Percentiles rank a stretch among this genome's conserved stretches.
Conservation (phyloP, 2,797 vertebrate genomes). For the Microctenopoma stevenorrisi region DNA sequence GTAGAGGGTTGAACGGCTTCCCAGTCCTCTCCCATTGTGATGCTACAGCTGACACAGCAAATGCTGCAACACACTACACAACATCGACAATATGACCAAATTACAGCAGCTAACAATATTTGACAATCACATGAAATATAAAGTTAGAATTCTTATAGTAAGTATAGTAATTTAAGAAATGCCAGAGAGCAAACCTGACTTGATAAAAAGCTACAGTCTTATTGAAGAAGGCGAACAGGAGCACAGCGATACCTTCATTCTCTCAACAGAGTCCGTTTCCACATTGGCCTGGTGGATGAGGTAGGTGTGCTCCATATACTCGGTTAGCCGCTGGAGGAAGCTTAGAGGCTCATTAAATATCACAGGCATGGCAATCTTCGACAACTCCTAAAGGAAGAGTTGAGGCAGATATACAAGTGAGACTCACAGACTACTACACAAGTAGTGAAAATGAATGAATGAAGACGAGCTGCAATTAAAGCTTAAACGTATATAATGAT, state of each 20-base stretch:
- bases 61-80: constrained; percentile 93
- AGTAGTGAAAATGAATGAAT: not conserved
- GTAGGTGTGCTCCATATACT: constrained; percentile 99
- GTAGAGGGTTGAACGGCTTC: constrained; percentile 97
- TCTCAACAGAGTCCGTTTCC: constrained; percentile 87
- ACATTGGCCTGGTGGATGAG: constrained; percentile 96
- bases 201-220: not conserved
- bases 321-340: constrained; percentile 95
- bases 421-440: not conserved
- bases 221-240: not conserved
- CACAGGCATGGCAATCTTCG: constrained; percentile 99
- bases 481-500: not conserved
- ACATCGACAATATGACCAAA: constrained; percentile 14
- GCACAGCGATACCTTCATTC: constrained; percentile 91
- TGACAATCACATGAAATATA: not conserved
- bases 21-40: constrained; percentile 98
- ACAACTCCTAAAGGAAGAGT: constrained; percentile 87
- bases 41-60: constrained; percentile 97
- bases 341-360: constrained; percentile 98
- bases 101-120: constrained; percentile 1
- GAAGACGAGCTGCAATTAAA: not conserved
- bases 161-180: not conserved
- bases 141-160: not conserved
- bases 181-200: not conserved
- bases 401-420: constrained; percentile 10